Conservation (phyloP, 2,113 vertebrate genomes). For the Trinectes maculatus region DNA sequence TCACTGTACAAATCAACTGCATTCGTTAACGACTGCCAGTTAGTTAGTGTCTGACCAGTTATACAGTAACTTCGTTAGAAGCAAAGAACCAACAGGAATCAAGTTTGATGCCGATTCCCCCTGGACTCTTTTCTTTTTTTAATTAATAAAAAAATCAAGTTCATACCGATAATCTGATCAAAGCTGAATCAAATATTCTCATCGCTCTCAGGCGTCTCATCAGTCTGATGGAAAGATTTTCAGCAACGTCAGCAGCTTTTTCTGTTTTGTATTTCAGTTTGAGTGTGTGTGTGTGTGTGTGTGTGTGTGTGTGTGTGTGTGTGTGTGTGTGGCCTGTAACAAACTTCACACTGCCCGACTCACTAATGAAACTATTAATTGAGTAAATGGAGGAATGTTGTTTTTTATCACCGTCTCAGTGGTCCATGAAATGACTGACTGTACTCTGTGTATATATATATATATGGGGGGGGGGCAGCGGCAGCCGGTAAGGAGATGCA, state of each 20-base stretch:
- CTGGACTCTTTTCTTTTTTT: too few species aligned
- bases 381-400: slow-evolving; percentile 70
- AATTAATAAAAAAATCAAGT: too few species aligned
- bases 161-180: too few species aligned
- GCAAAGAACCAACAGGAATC: too few species aligned
- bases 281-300: slow-evolving; percentile 23
- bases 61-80: too few species aligned
- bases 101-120: too few species aligned
- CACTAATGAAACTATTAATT: slow-evolving; percentile 77
- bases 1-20: too few species aligned
- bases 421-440: slow-evolving; percentile 79
- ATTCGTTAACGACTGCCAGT: too few species aligned
- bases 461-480: too few species aligned
- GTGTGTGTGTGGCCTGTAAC: slow-evolving; percentile 35
- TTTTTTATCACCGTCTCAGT: slow-evolving; percentile 69
- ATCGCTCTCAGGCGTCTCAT: slow-evolving; percentile 16
- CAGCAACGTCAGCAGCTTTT: slow-evolving; percentile 44
- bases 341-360: slow-evolving; percentile 57
- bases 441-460: slow-evolving; percentile 17
- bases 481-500: too few species aligned
- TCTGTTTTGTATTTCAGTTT: slow-evolving; percentile 6
- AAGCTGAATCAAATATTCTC: slow-evolving; percentile 13
- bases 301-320: slow-evolving; percentile 38
- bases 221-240: slow-evolving; percentile 32
- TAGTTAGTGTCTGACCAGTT: too few species aligned